Evolutionary conservation across 1,140 invertebrate genomes (phyloP), one percentile per base, ranked within the genome.

Genomic region (Olivierus martensii): DNA sequence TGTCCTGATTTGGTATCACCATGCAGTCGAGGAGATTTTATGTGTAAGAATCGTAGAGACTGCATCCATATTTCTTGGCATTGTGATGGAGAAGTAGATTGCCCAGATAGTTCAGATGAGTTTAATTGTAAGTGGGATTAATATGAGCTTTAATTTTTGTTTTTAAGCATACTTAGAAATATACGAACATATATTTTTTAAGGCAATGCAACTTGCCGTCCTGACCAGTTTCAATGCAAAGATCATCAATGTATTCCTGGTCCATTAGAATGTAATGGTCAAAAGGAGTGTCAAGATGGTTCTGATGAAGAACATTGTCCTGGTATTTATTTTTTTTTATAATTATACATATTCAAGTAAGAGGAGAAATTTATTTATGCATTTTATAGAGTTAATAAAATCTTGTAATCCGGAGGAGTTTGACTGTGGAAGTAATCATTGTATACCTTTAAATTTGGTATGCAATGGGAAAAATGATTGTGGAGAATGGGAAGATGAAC

Each of bases 11-110:
- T 6, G 4, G 41, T 9, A 43, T 28, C 28, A 6, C 28, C 88
- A 0, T 94, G 90, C 63, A 79, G 81, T 50, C 71, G 80, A 0
- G 83, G 82, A 44, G 92, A 98, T 65, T 98, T 97, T 69, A 78
- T 82, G 36, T 99, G 94, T 66, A 86, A 83, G 59, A 77, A 74
- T 12, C 69, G 69, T 61, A 73, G 73, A 14, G 54, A 55, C 4
- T 87, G 84, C 56, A 77, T 87, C 19, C 75, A 79, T 0, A 49
- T 46, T 11, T 45, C 49, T 2, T 49, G 57, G 45, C 47, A 53
- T 22, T 64, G 62, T 51, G 54, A 63, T 48, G 62, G 62, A 41
- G 46, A 55, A 36, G 28, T 51, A 34, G 62, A 63, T 43, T 63
- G 62, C 41, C 34, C 49, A 36, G 62, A 63, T 52, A 58, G 49